Evolutionary conservation across 1,140 invertebrate species (phyloP), one percentile per base, ranked within the genome.

Genomic region (Conopomorpha cramerella): DNA sequence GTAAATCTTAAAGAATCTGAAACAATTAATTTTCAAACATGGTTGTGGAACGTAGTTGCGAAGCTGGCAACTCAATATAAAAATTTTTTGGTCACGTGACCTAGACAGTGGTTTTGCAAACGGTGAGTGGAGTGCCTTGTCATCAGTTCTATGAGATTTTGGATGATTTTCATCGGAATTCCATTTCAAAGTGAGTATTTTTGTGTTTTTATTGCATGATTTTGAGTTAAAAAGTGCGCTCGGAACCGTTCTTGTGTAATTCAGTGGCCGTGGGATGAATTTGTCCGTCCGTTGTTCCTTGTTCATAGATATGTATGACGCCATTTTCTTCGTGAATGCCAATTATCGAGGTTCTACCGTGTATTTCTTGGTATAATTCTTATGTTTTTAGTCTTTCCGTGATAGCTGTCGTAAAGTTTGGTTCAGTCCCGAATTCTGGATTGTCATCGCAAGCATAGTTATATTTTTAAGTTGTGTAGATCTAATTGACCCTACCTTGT

Each of bases 41-140:
- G n/a, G n/a, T n/a, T n/a, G n/a, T n/a, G n/a, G n/a, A n/a, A n/a
- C n/a, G n/a, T n/a, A n/a, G n/a, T n/a, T n/a, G n/a, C n/a, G n/a
- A 23, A 6, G 19, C 10, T 23, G 19, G 19, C 19, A 6, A 23
- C n/a, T n/a, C n/a, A n/a, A n/a, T n/a, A n/a, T n/a, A n/a, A n/a
- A n/a, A n/a, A n/a, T n/a, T n/a, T n/a, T 42, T 27, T 42, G 50
- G 57, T 78, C 73, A 78, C 73, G 73, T 78, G 73, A 78, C 55
- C 26, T 23, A 55, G 47, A 77, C 68, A 74, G 63, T 66, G 62
- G 74, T 77, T 78, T 74, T 73, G 70, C 68, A 76, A 73, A 74
- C 71, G 71, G 74, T 74, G 71, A 72, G 72, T 77, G 70, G 71
- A 77, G 72, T 78, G 74, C 72, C 74, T 78, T 78, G 74, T 78